Evolutionary conservation across 2,797 vertebrate genomes (phyloP).

Genomic region (Morelia viridis): DNA sequence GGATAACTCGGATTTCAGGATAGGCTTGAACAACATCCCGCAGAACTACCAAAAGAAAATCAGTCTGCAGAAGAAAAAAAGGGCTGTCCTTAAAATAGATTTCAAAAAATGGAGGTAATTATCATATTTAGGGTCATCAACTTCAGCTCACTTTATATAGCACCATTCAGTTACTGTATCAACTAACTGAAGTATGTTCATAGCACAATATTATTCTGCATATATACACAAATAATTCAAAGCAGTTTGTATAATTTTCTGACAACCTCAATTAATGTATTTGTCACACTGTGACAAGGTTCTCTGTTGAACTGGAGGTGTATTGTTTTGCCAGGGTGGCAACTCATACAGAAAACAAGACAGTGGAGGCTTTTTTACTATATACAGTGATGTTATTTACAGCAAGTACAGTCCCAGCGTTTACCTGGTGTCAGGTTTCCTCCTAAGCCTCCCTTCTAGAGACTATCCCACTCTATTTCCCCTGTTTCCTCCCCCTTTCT

Average conservation of each 20-base stretch:
- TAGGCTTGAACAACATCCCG: conserved; percentile 90
- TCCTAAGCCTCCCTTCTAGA: neutral
- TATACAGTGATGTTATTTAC: neutral
- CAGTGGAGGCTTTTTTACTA: neutral
- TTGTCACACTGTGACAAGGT: neutral
- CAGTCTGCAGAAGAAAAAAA: conserved; percentile 78
- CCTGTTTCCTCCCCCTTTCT: neutral
- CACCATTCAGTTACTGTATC: neutral
- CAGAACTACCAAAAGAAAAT: conserved; percentile 95
- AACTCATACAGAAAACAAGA: neutral
- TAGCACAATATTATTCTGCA: neutral
- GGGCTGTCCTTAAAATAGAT: neutral
- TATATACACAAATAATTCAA: neutral
- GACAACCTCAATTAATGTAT: neutral
- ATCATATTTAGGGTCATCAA: neutral
- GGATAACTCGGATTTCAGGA: conserved; percentile 88
- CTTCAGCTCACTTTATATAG: neutral
- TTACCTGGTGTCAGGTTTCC: neutral
- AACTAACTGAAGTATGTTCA: neutral
- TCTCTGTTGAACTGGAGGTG: neutral
- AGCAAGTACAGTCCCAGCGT: neutral
- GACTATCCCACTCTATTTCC: neutral
- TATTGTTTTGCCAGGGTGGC: neutral
- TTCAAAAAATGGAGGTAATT: neutral
- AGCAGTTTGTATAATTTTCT: neutral